Evolutionary conservation across 2,113 vertebrate genomes (phyloP).

Genomic region (Sinocyclocheilus anshuiensis): DNA sequence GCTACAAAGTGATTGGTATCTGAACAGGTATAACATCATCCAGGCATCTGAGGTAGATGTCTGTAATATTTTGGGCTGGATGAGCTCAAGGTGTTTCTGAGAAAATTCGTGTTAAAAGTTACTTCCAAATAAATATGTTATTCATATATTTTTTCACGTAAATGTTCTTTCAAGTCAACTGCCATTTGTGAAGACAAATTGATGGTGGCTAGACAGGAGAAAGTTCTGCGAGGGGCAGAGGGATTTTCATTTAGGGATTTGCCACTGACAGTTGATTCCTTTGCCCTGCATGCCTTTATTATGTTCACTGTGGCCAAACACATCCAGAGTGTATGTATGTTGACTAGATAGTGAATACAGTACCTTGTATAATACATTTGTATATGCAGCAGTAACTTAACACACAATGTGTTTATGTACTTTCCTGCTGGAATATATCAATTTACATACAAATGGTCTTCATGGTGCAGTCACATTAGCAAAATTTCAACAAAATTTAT

Average conservation of each 20-base stretch:
- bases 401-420: background rate
- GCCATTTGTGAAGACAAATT: background rate
- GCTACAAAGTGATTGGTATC: slow-evolving; percentile 46
- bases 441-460: background rate
- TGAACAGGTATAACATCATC: slow-evolving; percentile 42
- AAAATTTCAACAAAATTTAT: no score
- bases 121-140: background rate
- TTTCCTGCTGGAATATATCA: background rate
- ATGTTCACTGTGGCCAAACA: background rate
- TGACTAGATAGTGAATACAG: background rate
- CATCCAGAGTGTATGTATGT: background rate
- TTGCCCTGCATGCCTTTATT: background rate
- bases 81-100: slow-evolving; percentile 13
- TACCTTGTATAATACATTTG: background rate
- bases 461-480: no score
- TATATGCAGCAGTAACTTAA: background rate
- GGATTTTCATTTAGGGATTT: no score
- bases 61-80: slow-evolving; percentile 7
- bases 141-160: background rate
- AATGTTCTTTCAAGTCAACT: background rate
- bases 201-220: background rate
- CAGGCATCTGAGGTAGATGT: slow-evolving; percentile 1
- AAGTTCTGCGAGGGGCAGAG: no score
- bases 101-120: slow-evolving; percentile 2
- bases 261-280: no score